Conservation (phyloP, 2,113 vertebrate species). For the Dolichotis patagonum region DNA sequence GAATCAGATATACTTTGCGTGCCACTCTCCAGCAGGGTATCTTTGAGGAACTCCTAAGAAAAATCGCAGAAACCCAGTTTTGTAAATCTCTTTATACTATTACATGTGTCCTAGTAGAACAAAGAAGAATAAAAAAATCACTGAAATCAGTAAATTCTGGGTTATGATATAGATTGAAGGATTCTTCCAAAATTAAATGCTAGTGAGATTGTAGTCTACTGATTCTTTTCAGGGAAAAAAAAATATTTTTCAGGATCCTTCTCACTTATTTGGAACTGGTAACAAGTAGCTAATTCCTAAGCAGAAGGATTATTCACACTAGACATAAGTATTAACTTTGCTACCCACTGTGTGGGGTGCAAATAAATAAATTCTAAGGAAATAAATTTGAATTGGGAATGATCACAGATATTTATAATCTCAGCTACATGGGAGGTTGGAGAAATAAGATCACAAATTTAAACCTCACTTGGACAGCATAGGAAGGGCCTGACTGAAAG, state of each 20-base stretch:
- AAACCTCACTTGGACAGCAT: not conserved
- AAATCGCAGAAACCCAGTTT: constrained; percentile 81
- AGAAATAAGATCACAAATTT: not conserved
- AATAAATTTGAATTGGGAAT: not conserved
- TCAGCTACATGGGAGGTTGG: not conserved
- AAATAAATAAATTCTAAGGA: constrained; percentile 28
- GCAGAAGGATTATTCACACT: not conserved
- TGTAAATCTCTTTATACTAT: constrained; percentile 88
- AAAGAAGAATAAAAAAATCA: not conserved
- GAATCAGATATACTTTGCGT: not conserved
- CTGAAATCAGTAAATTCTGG: not conserved
- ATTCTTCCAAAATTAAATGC: constrained; percentile 18
- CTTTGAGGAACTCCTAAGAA: not conserved
- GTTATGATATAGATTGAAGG: not conserved
- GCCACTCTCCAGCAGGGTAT: not conserved
- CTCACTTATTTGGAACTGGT: not conserved
- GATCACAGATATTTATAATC: not conserved
- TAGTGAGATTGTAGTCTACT: not conserved
- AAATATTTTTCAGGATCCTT: not conserved
- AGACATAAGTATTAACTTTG: not conserved
- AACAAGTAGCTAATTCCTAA: not conserved
- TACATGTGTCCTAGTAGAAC: constrained; percentile 86
- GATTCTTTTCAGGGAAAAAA: not conserved
- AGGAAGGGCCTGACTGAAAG: not conserved
- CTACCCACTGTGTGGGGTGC: not conserved